phyloP scores from a whole-genome alignment of 2,888 invertebrate species.

The Erebia aethiops region DNA sequence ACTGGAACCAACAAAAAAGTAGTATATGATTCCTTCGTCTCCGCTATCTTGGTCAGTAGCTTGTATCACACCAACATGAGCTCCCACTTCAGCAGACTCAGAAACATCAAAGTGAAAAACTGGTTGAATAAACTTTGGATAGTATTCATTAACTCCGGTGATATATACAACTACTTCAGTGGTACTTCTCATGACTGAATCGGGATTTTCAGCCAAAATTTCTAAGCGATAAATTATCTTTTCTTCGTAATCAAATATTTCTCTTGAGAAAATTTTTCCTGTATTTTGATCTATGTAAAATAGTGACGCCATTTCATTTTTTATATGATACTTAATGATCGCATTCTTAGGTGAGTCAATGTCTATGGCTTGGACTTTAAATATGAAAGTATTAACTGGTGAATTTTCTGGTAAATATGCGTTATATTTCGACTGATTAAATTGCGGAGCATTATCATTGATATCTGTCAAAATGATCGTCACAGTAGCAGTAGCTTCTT shows the following conservation, averaged over 20 bases:
- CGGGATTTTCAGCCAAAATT: constrained; percentile 93
- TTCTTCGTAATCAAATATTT: constrained; percentile 94
- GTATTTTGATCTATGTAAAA: constrained; percentile 90
- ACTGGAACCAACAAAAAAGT: constrained; percentile 95
- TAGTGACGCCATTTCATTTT: constrained; percentile 88
- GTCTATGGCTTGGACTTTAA: constrained; percentile 89
- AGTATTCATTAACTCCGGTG: constrained; percentile 94
- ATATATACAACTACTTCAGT: constrained; percentile 89
- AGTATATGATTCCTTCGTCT: constrained; percentile 93
- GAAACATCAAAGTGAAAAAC: constrained; percentile 96
- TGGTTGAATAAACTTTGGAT: constrained; percentile 93
- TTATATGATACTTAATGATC: constrained; percentile 91
- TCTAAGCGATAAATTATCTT: constrained; percentile 88
- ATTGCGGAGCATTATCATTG: constrained; percentile 95
- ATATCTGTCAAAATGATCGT: constrained; percentile 95
- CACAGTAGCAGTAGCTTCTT: constrained; percentile 89
- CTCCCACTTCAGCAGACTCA: constrained; percentile 94
- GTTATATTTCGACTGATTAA: constrained; percentile 89
- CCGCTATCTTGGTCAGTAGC: constrained; percentile 95
- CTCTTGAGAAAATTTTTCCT: constrained; percentile 89
- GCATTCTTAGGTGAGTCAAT: constrained; percentile 95
- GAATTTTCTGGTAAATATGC: constrained; percentile 93
- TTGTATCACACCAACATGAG: constrained; percentile 92
- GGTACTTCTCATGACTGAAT: constrained; percentile 89
- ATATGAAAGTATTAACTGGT: constrained; percentile 88